phyloP scores from a whole-genome alignment of 1,140 invertebrate species.

The Forficula auricularia region DNA sequence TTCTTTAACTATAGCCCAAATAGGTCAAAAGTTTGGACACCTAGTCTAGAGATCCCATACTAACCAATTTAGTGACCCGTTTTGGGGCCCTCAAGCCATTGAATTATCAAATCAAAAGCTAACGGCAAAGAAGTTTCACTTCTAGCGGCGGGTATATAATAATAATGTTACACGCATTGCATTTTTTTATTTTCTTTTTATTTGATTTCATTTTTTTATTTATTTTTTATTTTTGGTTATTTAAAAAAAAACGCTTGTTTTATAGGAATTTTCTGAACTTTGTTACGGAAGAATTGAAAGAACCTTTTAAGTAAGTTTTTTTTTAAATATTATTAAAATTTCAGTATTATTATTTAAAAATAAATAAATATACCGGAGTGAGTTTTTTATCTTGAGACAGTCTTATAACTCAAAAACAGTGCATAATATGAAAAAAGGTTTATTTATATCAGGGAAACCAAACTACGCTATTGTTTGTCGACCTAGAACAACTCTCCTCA shows the following conservation, averaged over 20 bases:
- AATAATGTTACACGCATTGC: background rate
- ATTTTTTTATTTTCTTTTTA: slow-evolving; percentile 2
- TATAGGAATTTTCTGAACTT: slow-evolving; percentile 86
- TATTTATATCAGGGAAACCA: too few relatives aligned
- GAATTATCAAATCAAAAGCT: too few relatives aligned
- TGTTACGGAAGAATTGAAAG: slow-evolving; percentile 87
- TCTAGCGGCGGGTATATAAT: too few relatives aligned
- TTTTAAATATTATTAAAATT: slow-evolving; percentile 44
- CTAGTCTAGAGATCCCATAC: too few relatives aligned
- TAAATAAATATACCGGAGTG: slow-evolving; percentile 76
- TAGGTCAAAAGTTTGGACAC: too few relatives aligned
- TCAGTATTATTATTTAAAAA: slow-evolving; percentile 85
- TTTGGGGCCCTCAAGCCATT: too few relatives aligned
- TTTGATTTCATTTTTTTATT: background rate
- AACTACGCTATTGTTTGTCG: too few relatives aligned
- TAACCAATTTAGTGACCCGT: too few relatives aligned
- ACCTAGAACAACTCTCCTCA: too few relatives aligned
- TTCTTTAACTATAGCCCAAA: too few relatives aligned
- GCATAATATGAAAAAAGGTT: too few relatives aligned
- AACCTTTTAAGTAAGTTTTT: slow-evolving; percentile 62
- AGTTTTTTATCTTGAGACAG: slow-evolving; percentile 82
- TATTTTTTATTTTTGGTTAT: background rate
- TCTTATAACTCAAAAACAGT: slow-evolving; percentile 87
- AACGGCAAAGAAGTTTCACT: too few relatives aligned
- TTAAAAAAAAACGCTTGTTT: slow-evolving; percentile 12